Base-by-base conservation (phyloP, 1,140 invertebrate genomes). In the Eueides isabella region DNA sequence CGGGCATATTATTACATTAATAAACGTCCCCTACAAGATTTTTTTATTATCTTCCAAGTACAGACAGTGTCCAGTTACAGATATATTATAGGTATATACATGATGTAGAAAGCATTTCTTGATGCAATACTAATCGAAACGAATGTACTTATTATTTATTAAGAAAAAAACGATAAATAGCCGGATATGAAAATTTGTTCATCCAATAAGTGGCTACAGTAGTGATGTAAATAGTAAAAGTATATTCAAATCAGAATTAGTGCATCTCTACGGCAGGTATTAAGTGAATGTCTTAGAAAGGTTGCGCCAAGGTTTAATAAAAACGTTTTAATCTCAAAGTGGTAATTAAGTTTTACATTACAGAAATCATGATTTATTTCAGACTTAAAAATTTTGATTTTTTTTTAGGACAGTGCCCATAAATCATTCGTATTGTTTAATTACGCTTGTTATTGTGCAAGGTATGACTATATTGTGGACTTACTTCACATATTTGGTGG, bases 251-350 rank as follows among this genome's bases (percentile, higher is more conserved):
- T 74, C 71, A 48, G 44, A 71, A 77, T 41, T 30, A 70, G 71
- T 67, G 55, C 48, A 71, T 66, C 35, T 66, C 31, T 26, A 71
- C 38, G 66, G 63, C 48, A 41, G 67, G 71, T 62, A 19, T 9
- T 2, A 30, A 71, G 84, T 81, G 83, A 85, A 85, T 80, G 82
- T 83, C 77, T 85, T 83, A 76, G 78, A 85, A 84, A 87, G 84
- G 85, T 84, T 77, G 79, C 16, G 67, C 65, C 77, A 84, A 85
- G 85, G 85, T 80, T 78, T 28, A 35, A 66, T 44, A 65, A 77
- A 72, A 66, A 62, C 29, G 38, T 31, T 68, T 73, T 61, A 70
- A 71, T 77, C 67, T 69, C 68, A 1, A 67, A 81, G 81, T 64
- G 70, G 83, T 73, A 85, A 86, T 35, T 73, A 75, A 77, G 75